phyloP scores from a whole-genome alignment of 1,140 invertebrate species.

The Amyelois transitella region DNA sequence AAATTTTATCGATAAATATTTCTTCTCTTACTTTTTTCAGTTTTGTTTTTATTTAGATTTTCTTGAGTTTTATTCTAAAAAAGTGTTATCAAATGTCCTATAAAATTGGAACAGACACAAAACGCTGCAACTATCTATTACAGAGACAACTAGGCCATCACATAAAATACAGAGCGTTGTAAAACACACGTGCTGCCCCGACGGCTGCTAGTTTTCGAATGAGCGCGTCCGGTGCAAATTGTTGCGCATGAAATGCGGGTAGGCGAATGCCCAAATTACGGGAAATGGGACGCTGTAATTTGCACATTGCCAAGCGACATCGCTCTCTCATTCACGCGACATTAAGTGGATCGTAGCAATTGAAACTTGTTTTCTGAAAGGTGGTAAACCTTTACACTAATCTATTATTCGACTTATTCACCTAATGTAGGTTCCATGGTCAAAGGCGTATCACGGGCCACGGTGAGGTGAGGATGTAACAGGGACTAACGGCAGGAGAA shows the following conservation, averaged over 20 bases:
- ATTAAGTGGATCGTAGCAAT: background rate
- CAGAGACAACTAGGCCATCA: slow-evolving; percentile 19
- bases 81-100: too few relatives aligned
- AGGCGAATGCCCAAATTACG: slow-evolving; percentile 31
- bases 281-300: slow-evolving; percentile 35
- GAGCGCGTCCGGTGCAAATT: slow-evolving; percentile 51
- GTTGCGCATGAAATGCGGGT: slow-evolving; percentile 32
- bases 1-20: too few relatives aligned
- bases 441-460: too few relatives aligned
- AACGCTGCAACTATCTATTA: slow-evolving; percentile 18
- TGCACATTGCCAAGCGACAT: slow-evolving; percentile 20
- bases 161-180: slow-evolving; percentile 46
- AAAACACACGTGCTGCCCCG: slow-evolving; percentile 44
- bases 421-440: too few relatives aligned
- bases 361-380: slow-evolving; percentile 2
- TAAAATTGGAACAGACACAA: slow-evolving; percentile 6
- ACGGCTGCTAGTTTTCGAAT: slow-evolving; percentile 26
- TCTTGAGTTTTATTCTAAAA: too few relatives aligned
- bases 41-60: too few relatives aligned
- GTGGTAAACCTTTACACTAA: background rate
- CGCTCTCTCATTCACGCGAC: slow-evolving; percentile 6
- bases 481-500: too few relatives aligned
- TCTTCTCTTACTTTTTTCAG: too few relatives aligned
- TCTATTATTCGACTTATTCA: too few relatives aligned
- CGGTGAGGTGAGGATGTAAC: too few relatives aligned